These are phyloP conservation scores for Mizuhopecten yessoensis DNA, from an alignment of 1,140 invertebrate genomes.

Conservation along the genomic window DNA sequence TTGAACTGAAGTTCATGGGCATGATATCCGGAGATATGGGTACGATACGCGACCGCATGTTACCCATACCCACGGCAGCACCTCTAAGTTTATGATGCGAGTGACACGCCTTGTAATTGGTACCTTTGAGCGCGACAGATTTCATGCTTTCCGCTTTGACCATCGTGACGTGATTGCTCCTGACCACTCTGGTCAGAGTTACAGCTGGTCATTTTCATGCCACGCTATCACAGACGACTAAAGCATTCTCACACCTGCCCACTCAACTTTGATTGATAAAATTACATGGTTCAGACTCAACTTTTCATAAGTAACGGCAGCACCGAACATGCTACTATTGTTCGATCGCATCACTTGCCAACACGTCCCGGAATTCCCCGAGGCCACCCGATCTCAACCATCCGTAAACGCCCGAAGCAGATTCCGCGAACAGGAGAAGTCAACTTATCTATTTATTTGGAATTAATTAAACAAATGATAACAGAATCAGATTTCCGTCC, in stretches of 20 bases:
- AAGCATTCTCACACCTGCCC: not conserved
- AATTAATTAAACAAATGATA: slow-evolving; percentile 31
- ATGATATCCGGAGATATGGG: not conserved
- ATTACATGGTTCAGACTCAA: slow-evolving; percentile 7
- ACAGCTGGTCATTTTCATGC: slow-evolving; percentile 15
- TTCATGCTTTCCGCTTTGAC: slow-evolving; percentile 21
- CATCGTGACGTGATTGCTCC: not conserved
- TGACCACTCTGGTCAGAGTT: not conserved
- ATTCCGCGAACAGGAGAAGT: not conserved
- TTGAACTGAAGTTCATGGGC: too few relatives aligned
- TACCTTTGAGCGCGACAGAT: slow-evolving; percentile 16
- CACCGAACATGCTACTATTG: slow-evolving; percentile 7
- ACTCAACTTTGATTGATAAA: not conserved
- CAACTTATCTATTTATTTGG: not conserved
- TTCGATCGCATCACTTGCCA: not conserved
- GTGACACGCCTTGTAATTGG: not conserved
- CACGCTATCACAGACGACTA: not conserved
- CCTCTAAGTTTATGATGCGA: not conserved
- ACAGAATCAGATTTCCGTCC: not conserved
- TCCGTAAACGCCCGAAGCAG: not conserved
- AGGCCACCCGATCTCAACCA: not conserved
- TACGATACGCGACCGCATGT: not conserved
- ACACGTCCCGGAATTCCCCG: not conserved
- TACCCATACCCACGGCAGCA: not conserved
- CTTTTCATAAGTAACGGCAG: slow-evolving; percentile 30